Percentiles rank a stretch among this genome's conserved stretches.
Evolutionary conservation across 2,113 vertebrate genomes (phyloP).

Genomic region (Chinchilla lanigera): DNA sequence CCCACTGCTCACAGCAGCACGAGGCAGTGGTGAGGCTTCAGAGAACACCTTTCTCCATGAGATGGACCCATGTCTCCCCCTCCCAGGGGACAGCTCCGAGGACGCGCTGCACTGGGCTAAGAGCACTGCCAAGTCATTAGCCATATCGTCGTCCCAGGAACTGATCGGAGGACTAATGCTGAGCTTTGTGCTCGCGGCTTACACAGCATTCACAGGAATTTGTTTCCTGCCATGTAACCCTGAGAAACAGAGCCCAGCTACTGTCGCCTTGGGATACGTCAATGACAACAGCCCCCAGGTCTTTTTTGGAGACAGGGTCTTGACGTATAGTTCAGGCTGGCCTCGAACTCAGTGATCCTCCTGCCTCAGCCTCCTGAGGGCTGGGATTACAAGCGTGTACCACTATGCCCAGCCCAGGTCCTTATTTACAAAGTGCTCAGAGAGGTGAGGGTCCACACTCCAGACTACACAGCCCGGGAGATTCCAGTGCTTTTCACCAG

Average conservation of each 20-base stretch:
- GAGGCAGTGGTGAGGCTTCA: neutral
- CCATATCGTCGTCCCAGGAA: accelerated
- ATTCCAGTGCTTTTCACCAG: neutral
- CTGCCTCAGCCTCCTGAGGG: neutral
- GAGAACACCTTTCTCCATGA: neutral
- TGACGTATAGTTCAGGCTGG: neutral
- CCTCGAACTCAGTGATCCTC: neutral
- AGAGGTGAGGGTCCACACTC: neutral
- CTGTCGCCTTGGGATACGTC: neutral
- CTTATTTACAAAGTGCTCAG: neutral
- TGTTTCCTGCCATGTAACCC: neutral
- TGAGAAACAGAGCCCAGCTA: neutral
- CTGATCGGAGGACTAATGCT: neutral
- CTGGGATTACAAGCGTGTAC: neutral
- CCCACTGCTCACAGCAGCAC: accelerated
- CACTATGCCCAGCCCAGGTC: neutral
- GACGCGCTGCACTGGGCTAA: neutral
- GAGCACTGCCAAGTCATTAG: neutral
- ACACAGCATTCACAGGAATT: neutral
- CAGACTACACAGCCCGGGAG: neutral
- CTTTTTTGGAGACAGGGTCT: neutral
- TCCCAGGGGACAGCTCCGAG: neutral
- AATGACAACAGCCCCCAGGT: neutral
- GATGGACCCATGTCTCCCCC: neutral
- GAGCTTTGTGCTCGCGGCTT: neutral